Conservation (phyloP, 2,113 vertebrate species). For the Psittacula cyanocephala region DNA sequence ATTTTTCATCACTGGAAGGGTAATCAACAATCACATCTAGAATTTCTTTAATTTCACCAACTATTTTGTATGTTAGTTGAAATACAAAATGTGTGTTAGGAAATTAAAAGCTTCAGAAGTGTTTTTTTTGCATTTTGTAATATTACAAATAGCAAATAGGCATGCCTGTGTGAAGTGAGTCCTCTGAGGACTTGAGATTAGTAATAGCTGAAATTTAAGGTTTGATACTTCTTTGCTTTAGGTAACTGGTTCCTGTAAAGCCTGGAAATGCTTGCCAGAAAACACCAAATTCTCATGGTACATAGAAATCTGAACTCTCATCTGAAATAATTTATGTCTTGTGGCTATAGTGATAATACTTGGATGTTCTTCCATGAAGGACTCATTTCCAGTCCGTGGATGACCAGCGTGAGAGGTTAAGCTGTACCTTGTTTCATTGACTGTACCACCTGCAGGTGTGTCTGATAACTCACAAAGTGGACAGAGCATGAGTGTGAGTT, state of each 20-base stretch:
- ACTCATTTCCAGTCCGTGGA: background rate
- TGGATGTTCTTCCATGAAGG: background rate
- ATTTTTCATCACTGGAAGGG: background rate
- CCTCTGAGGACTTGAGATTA: background rate
- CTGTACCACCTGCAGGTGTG: background rate
- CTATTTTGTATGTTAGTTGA: background rate
- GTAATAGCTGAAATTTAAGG: background rate
- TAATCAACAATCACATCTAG: background rate
- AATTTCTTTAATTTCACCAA: background rate
- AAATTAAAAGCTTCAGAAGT: background rate
- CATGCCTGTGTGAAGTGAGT: background rate
- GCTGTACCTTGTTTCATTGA: background rate
- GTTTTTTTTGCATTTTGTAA: background rate
- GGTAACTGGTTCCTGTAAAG: background rate
- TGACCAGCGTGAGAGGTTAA: background rate
- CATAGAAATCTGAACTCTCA: background rate
- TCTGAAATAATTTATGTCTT: background rate
- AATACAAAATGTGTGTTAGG: background rate
- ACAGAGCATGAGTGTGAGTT: background rate
- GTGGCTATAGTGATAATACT: background rate
- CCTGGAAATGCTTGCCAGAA: background rate
- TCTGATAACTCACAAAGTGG: background rate
- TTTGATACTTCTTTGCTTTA: background rate
- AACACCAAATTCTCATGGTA: background rate
- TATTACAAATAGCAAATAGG: background rate